A percentile compares a stretch with the other conserved stretches of the same genome.
Evolutionary conservation across 23 tunicate species (phyloP).

Genomic region (Oikopleura dioica): DNA sequence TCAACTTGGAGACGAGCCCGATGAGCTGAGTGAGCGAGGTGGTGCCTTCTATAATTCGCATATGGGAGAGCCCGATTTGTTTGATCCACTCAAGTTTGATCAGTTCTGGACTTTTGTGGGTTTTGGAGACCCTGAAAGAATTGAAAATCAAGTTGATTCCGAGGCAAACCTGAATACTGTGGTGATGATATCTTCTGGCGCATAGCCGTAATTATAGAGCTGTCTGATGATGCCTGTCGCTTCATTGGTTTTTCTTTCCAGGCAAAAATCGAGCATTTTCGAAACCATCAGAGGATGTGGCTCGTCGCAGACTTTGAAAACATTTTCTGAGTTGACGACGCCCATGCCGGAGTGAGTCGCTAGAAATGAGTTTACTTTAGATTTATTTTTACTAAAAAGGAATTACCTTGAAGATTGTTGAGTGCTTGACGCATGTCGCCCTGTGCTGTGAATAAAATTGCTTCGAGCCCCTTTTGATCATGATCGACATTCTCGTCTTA

Average conservation of each 20-base stretch:
- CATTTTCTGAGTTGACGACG: constrained; percentile 60
- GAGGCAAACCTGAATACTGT: constrained; percentile 66
- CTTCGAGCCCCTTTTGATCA: constrained; percentile 72
- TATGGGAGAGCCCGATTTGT: constrained; percentile 34
- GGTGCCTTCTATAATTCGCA: constrained; percentile 57
- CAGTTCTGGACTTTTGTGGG: constrained; percentile 51
- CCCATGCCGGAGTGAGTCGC: constrained; percentile 72
- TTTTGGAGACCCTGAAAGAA: constrained; percentile 74
- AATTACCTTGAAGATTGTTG: too few species aligned
- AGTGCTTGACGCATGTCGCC: constrained; percentile 85
- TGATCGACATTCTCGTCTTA: constrained; percentile 55
- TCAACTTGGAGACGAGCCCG: constrained; percentile 36
- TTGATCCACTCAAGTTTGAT: constrained; percentile 58
- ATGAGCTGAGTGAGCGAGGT: constrained; percentile 59
- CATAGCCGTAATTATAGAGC: constrained; percentile 62
- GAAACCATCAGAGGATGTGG: constrained; percentile 74
- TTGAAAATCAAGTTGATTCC: too few species aligned
- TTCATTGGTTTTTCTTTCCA: constrained; percentile 44
- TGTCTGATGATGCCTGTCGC: constrained; percentile 28
- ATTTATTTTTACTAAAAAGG: too few species aligned
- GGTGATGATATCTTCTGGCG: constrained; percentile 77
- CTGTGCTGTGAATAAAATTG: constrained; percentile 71
- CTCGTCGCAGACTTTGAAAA: constrained; percentile 90
- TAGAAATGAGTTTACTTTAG: constrained; percentile 55
- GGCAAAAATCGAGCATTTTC: constrained; percentile 64